Evolutionary conservation across 2,113 vertebrate genomes (phyloP), one percentile per base, ranked within the genome.

Genomic region (Ochotona princeps): DNA sequence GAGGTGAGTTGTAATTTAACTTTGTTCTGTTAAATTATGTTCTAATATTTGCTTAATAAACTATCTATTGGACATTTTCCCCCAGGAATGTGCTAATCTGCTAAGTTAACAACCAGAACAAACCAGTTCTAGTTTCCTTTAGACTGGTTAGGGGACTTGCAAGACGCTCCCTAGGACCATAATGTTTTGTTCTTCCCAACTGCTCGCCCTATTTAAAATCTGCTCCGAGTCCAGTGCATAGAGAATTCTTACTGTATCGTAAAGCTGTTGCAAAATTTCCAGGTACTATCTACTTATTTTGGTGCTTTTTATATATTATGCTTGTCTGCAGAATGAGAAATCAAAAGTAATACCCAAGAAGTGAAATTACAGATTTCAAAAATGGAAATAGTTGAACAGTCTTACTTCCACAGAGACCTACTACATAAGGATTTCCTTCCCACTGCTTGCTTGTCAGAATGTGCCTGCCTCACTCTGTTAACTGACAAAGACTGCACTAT

Each of bases 401-500:
- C 72, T 94, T 35, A 20, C 20, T 61, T 94, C 11, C 30, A 21
- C 44, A 28, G 76, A 92, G 25, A 83, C 14, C 66, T 35, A 72
- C 10, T 32, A 26, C 3, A 79, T n/a, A 30, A 54, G 85, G 32
- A 63, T 82, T 91, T 92, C 26, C 63, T 94, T 90, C 35, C n/a
- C 81, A 25, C 67, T 76, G 70, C 65, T 54, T 94, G 85, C 47
- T 87, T 95, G 95, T 94, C 91, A 96, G 76, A 97, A 96, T 96
- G 90, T 92, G 80, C 83, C 66, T 97, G 28, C 84, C 84, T 97
- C 61, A 86, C 84, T 97, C 61, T 87, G 66, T 97, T 97, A 97
- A 96, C 85, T 94, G 94, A 94, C 94, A 97, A 96, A 92, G 85
- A 23, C 60, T 91, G 60, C 84, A 94, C 96, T 97, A 97, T 97